A percentile compares a stretch with the other conserved stretches of the same genome.
Evolutionary conservation across 2,797 vertebrate genomes (phyloP).

Genomic region (Pitangus sulphuratus): DNA sequence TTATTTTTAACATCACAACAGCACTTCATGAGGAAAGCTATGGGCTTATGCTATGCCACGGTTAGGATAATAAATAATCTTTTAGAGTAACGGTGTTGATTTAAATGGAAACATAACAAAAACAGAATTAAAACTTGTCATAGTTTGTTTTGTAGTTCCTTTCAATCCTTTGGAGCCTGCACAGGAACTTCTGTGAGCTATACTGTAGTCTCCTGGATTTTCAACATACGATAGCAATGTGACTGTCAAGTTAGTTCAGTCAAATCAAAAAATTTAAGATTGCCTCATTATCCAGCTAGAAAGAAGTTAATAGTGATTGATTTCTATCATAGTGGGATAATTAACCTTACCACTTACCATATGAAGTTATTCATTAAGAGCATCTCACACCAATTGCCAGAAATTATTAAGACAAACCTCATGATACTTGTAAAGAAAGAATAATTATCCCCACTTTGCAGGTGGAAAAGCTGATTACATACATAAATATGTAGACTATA

Average conservation of each 20-base stretch:
- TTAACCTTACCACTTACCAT: constrained; percentile 45
- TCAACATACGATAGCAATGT: not conserved
- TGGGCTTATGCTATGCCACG: not conserved
- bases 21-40: not conserved
- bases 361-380: constrained; percentile 48
- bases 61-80: not conserved
- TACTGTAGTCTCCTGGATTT: not conserved
- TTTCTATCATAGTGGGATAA: constrained; percentile 44
- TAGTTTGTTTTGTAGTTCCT: not conserved
- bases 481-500: not conserved
- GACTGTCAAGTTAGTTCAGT: constrained; percentile 12
- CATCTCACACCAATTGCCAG: constrained; percentile 18
- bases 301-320: constrained; percentile 51
- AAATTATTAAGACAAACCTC: constrained; percentile 45
- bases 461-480: not conserved
- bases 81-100: not conserved
- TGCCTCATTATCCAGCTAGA: constrained; percentile 18
- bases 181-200: not conserved
- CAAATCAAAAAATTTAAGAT: constrained; percentile 27
- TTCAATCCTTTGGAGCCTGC: not conserved
- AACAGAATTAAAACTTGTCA: not conserved
- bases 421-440: constrained; percentile 23
- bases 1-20: not conserved
- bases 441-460: constrained; percentile 14
- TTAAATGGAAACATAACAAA: not conserved